Evolutionary conservation across 2,113 vertebrate genomes (phyloP), one percentile per base, ranked within the genome.

Genomic region (Pseudorhombus dupliciocellatus): DNA sequence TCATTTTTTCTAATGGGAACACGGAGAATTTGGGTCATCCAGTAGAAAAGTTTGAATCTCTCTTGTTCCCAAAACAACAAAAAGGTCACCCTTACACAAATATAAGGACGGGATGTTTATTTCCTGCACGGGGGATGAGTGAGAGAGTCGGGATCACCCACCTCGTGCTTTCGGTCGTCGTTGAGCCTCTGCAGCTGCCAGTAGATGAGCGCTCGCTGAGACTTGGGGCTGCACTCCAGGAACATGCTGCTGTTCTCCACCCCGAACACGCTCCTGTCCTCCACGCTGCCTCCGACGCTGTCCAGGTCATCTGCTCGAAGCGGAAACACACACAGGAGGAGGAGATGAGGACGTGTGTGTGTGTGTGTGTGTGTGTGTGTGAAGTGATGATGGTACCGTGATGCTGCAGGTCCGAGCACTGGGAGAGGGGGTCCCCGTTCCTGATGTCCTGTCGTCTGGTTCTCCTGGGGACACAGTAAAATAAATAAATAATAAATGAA

Each of bases 231-330:
- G 91, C 98, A 99, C 88, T 99, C 98, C 80, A 99, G 89, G 73
- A 99, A 98, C 22, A 97, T 98, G 83, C 96, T 99, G 90, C 98
- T 99, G 70, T 99, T 99, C 89, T 98, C 97, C 75, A 99, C 96
- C 0, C 98, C 98, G 48, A 96, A 99, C 87, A 99, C 96, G 52
- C 93, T 94, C 89, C 95, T 94, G 88, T 97, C 96, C 83, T 99
- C 97, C 70, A 96, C 90, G 31, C 88, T 94, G 58, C 93, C 86
- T n/a, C 94, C 86, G 3, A 84, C 84, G 21, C 94, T 92, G 8
- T 92, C 93, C 57, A 88, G 66, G 56, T 96, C 95, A 80, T 96
- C 97, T 98, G 44, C 48, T 58, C 61, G 72, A 7, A 21, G 66
- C 4, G 15, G 1, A 60, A 5, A 37, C 31, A 60, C 10, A 42